Conservation (phyloP, 53 echinoderm and acorn worm genomes). For the Temnopleurus reevesii region DNA sequence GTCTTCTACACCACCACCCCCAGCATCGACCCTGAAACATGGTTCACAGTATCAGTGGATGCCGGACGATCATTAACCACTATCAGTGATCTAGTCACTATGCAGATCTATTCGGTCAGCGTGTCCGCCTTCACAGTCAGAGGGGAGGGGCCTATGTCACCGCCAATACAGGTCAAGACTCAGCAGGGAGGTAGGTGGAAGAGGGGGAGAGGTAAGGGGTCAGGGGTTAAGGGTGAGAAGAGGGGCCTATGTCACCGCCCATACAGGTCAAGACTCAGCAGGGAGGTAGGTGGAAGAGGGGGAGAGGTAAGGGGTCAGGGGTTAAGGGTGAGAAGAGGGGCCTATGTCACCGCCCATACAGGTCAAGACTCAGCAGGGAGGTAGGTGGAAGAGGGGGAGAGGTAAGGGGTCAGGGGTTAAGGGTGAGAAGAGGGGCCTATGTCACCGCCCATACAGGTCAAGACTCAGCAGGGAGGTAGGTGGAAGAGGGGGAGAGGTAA, state of each 20-base stretch:
- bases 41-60: slow-evolving; percentile 70
- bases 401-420: too few species aligned
- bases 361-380: too few species aligned
- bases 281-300: slow-evolving; percentile 77
- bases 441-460: too few species aligned
- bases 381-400: too few species aligned
- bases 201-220: neutral
- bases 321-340: too few species aligned
- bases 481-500: too few species aligned
- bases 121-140: slow-evolving; percentile 83
- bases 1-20: slow-evolving; percentile 92
- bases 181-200: slow-evolving; percentile 88
- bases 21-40: slow-evolving; percentile 64
- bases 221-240: slow-evolving; percentile 59
- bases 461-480: too few species aligned
- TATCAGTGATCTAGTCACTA: slow-evolving; percentile 85
- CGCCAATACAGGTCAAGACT: slow-evolving; percentile 84
- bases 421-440: too few species aligned
- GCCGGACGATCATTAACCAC: slow-evolving; percentile 68
- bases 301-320: neutral
- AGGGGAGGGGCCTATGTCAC: slow-evolving; percentile 88
- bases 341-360: too few species aligned
- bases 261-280: slow-evolving; percentile 95
- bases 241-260: slow-evolving; percentile 82
- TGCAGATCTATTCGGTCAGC: slow-evolving; percentile 89